Conservation (phyloP, 2,888 invertebrate species). For the Latheticus oryzae region DNA sequence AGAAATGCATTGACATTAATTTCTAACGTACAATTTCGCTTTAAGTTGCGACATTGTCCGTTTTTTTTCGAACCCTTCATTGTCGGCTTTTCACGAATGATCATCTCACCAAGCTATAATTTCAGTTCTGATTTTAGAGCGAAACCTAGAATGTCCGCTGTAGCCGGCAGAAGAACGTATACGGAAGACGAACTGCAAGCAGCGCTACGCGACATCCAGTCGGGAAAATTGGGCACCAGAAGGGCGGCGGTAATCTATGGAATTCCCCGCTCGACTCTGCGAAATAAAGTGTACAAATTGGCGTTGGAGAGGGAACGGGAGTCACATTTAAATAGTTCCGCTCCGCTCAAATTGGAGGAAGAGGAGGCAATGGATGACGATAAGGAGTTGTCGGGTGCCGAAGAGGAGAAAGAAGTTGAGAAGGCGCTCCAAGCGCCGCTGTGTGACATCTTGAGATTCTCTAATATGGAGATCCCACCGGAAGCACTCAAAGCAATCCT, state of each 20-base stretch:
- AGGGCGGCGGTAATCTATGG: constrained; percentile 96
- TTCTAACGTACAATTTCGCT: constrained; percentile 42
- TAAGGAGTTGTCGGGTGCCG: constrained; percentile 70
- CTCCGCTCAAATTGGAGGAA: constrained; percentile 63
- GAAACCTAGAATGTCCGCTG: constrained; percentile 75
- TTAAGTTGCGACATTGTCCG: constrained; percentile 19
- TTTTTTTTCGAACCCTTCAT: constrained; percentile 2
- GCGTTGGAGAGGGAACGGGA: constrained; percentile 79
- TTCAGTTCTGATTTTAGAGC: constrained; percentile 72
- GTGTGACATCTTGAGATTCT: constrained; percentile 59
- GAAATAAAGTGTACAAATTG: constrained; percentile 94
- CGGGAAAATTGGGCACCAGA: constrained; percentile 91
- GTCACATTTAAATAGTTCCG: constrained; percentile 67
- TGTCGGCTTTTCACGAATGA: constrained; percentile 1
- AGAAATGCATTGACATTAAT: constrained; percentile 60
- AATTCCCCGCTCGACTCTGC: constrained; percentile 94
- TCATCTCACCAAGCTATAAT: constrained; percentile 57
- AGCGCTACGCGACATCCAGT: constrained; percentile 94
- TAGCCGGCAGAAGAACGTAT: constrained; percentile 82
- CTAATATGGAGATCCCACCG: constrained; percentile 67
- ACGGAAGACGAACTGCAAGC: constrained; percentile 95
- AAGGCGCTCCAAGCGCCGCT: constrained; percentile 70
- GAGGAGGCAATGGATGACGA: constrained; percentile 71
- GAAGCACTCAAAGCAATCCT: constrained; percentile 69
- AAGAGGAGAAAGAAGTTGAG: constrained; percentile 72